A percentile compares a stretch with the other conserved stretches of the same genome.
phyloP scores from a whole-genome alignment of 2,113 vertebrate species.

The Choloepus hoffmanni region DNA sequence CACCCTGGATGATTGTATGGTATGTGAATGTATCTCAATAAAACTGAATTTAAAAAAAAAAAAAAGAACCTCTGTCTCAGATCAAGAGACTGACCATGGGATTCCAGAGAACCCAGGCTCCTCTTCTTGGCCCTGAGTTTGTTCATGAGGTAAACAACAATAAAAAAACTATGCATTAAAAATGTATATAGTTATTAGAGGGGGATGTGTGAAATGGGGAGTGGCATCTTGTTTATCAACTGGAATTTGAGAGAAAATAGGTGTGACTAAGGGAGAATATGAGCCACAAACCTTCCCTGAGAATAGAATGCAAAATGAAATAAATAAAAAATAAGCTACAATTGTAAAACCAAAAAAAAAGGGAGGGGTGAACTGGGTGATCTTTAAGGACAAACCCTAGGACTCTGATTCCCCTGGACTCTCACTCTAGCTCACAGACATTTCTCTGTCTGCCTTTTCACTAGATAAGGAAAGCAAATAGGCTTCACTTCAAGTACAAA shows the following conservation, averaged over 20 bases:
- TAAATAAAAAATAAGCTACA: not conserved
- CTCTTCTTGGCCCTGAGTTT: not conserved
- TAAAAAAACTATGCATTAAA: not conserved
- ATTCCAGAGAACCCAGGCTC: not conserved
- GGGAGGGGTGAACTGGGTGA: not conserved
- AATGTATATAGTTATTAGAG: not conserved
- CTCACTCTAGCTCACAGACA: not conserved
- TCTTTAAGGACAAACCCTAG: not conserved
- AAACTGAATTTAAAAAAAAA: not conserved
- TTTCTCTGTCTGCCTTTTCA: not conserved
- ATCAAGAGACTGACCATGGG: not conserved
- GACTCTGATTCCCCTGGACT: not conserved
- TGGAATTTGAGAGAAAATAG: conserved; percentile 7
- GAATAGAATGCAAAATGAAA: not conserved
- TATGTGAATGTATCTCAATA: not conserved
- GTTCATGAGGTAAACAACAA: not conserved
- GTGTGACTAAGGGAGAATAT: not conserved
- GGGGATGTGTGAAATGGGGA: not conserved
- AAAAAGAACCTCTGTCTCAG: not conserved
- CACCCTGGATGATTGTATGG: not conserved
- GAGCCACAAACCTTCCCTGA: not conserved
- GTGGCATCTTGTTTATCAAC: not conserved
- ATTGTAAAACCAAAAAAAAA: not conserved
- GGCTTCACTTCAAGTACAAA: not conserved
- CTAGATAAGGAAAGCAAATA: not conserved